Evolutionary conservation across 2,113 vertebrate genomes (phyloP), one percentile per base, ranked within the genome.

Genomic region (Stigmatopora nigra): DNA sequence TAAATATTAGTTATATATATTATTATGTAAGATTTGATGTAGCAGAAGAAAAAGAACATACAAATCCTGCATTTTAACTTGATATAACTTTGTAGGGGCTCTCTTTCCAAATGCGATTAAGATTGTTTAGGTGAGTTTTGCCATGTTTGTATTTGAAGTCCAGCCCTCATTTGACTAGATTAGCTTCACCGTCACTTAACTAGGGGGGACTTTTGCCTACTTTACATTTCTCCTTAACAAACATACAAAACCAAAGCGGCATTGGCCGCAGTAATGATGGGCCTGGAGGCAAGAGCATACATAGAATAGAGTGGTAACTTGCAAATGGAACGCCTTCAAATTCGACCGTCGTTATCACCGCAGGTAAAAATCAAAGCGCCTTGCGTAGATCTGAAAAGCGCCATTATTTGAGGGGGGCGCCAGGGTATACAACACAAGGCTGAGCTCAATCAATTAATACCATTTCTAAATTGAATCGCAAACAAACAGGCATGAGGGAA

Each of bases 141-240:
- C 12, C 5, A n/a, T 1, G n/a, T 20, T 41, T 44, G 13, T 7
- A 19, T 5, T 41, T 61, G 44, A 61, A 61, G 41, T 20, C 20
- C 6, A 12, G 38, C 38, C 17, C 59, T 31, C 19, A 61, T 61
- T 61, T 45, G 59, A 45, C 59, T 61, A 16, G n/a, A 61, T 61
- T 44, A 61, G 19, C 59, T 7, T 61, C 38, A 61, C 1, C 12
- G n/a, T 61, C 19, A 13, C 45, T 45, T 60, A 36, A 60, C 58
- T 36, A 7, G 58, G 10, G n/a, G 58, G 19, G 59, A 45, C n/a
- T 20, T 19, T 8, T 19, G 19, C 59, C 25, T 61, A 61, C 20
- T 61, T 61, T 45, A 38, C 59, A 61, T 61, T 14, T 45, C 38
- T 45, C 59, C 59, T 61, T 61, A 45, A 16, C 59, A 44, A 61